Base-by-base conservation (phyloP, 1,140 invertebrate species). In the Drosophila pseudoobscura region DNA sequence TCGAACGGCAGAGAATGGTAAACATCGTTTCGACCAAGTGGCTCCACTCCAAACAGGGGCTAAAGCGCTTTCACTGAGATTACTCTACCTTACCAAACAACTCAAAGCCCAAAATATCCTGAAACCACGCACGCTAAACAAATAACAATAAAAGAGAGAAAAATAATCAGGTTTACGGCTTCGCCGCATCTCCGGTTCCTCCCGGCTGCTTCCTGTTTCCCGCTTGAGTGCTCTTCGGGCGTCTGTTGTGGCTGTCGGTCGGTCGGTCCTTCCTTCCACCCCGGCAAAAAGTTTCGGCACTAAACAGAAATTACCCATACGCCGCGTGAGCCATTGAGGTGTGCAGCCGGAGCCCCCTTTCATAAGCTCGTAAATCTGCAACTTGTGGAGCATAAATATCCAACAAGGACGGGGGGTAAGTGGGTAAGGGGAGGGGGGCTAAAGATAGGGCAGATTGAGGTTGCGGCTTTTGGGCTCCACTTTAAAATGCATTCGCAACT, bases 281-380 rank as follows among this genome's bases (percentile, higher is more conserved):
- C 49, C 50, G 63, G 57, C 69, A 44, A 59, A 85, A 85, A 78
- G 60, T 85, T 87, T 74, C 11, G 60, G 73, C 78, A 74, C 73
- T 87, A 80, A 80, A 75, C 82, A 82, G 74, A 85, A 80, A 85
- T 87, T 85, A 87, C 82, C 82, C 82, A 85, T 85, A 85, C 82
- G 78, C 82, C 63, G 61, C 61, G 82, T 79, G 77, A 68, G 62
- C 68, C 63, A 41, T 49, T 31, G 45, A 49, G 52, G 59, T 59
- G 69, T 56, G 17, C 24, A 35, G 80, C 52, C 54, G 3, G 3
- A 35, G 2, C 57, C 55, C 52, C 49, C 51, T 64, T 70, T 85
- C 65, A 85, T 78, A 87, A 80, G 75, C 63, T 62, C 80, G 80
- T 85, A 85, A 85, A 87, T 85, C 77, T 78, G 77, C 61, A 74